Conservation (phyloP, 2,888 invertebrate species). For the Pseudococcus viburni region DNA sequence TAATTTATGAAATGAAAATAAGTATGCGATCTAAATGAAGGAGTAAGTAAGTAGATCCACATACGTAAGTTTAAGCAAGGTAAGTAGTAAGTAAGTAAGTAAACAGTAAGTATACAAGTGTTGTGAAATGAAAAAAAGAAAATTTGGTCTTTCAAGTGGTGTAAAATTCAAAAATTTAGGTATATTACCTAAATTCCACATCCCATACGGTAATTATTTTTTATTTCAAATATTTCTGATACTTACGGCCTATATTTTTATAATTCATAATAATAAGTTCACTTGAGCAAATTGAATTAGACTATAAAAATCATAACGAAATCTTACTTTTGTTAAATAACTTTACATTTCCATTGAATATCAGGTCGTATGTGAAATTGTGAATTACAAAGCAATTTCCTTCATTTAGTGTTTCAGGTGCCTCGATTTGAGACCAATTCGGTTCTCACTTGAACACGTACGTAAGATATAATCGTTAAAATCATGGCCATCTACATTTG, state of each 20-base stretch:
- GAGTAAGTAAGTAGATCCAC: neutral
- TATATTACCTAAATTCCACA: neutral
- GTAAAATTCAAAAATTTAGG: neutral
- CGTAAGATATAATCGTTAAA: neutral
- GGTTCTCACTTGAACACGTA: neutral
- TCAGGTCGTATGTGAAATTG: neutral
- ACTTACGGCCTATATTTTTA: neutral
- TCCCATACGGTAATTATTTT: neutral
- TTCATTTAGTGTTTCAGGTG: neutral
- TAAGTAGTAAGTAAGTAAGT: too few species aligned
- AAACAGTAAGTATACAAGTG: neutral
- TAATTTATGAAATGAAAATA: neutral
- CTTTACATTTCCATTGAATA: neutral
- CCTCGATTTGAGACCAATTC: neutral
- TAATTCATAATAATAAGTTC: neutral
- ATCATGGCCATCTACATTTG: too few species aligned
- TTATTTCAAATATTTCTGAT: neutral
- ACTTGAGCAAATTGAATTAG: slow-evolving; percentile 14
- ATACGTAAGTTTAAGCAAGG: too few species aligned
- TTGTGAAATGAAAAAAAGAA: neutral
- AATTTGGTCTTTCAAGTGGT: neutral
- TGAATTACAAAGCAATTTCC: neutral
- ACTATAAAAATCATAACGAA: neutral
- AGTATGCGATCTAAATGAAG: neutral
- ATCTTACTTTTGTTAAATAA: neutral